Evolutionary conservation across 2,113 vertebrate species (phyloP).

Genomic region (Entomyzon cyanotis): DNA sequence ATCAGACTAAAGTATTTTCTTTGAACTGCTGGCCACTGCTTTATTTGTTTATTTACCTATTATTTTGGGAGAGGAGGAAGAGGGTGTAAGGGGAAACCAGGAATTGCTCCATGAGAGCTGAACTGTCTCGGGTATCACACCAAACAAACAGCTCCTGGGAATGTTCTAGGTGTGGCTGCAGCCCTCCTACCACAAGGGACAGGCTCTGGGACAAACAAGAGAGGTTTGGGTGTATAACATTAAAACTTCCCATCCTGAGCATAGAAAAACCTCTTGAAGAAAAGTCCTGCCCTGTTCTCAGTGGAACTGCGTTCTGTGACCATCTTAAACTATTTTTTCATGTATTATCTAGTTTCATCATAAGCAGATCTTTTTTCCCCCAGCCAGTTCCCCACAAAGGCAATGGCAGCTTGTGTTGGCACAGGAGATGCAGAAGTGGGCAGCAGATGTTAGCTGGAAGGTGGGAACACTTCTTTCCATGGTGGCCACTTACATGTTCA

Average conservation of each 20-base stretch:
- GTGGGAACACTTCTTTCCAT: not conserved
- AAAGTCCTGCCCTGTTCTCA: not conserved
- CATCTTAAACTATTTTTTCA: not conserved
- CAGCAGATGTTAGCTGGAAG: not conserved
- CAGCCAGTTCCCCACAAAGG: not conserved
- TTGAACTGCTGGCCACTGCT: not conserved
- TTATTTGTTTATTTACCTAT: not conserved
- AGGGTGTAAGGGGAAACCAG: not conserved
- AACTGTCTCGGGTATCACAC: accelerated
- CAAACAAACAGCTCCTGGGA: not conserved
- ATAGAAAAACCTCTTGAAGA: not conserved
- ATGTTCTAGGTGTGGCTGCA: not conserved
- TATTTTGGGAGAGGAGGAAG: not conserved
- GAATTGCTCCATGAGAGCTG: not conserved
- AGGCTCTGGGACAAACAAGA: not conserved
- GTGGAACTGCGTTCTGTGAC: not conserved
- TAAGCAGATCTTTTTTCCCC: not conserved
- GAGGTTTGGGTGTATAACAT: not conserved
- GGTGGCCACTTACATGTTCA: accelerated
- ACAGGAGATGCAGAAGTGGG: not conserved
- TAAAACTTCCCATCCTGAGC: not conserved
- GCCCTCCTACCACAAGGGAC: not conserved
- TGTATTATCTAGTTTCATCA: not conserved
- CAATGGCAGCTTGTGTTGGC: not conserved
- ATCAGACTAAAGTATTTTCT: not conserved